These are phyloP conservation scores for Tetramorium alpestre DNA, from an alignment of 1,140 invertebrate genomes.

Conservation along the genomic window DNA sequence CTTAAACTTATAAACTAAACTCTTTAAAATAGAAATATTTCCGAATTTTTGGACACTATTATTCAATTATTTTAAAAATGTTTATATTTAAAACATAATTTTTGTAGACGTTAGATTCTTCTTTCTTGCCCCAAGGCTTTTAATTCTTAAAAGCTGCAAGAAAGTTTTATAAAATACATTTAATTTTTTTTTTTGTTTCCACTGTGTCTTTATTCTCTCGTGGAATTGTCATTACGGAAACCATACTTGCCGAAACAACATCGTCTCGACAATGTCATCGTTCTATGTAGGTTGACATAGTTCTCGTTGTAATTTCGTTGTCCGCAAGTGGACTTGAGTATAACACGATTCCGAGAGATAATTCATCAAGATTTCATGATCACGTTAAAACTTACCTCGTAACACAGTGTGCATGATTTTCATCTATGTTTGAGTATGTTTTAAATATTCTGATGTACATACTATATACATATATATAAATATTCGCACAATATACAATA, in stretches of 20 bases:
- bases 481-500: background rate
- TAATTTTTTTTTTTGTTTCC: conserved; percentile 15
- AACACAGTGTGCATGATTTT: background rate
- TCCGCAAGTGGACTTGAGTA: conserved; percentile 21
- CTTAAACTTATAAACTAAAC: background rate
- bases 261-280: background rate
- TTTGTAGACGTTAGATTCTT: background rate
- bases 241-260: conserved; percentile 14
- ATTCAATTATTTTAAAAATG: background rate
- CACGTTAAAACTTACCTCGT: background rate
- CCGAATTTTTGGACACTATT: background rate
- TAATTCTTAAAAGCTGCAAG: background rate
- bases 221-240: conserved; percentile 30
- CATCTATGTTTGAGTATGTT: background rate
- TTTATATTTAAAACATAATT: background rate
- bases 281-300: conserved; percentile 15
- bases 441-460: background rate
- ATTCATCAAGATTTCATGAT: conserved; percentile 48
- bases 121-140: background rate
- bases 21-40: conserved; percentile 9
- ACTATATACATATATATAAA: background rate
- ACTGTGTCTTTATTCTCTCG: conserved; percentile 13
- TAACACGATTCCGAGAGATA: conserved; percentile 9
- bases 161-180: conserved; percentile 1
- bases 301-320: conserved; percentile 38